These are phyloP conservation scores for Lepidiolamprologus cunningtoni DNA, from an alignment of 2,113 vertebrate species.

Conservation along the genomic window DNA sequence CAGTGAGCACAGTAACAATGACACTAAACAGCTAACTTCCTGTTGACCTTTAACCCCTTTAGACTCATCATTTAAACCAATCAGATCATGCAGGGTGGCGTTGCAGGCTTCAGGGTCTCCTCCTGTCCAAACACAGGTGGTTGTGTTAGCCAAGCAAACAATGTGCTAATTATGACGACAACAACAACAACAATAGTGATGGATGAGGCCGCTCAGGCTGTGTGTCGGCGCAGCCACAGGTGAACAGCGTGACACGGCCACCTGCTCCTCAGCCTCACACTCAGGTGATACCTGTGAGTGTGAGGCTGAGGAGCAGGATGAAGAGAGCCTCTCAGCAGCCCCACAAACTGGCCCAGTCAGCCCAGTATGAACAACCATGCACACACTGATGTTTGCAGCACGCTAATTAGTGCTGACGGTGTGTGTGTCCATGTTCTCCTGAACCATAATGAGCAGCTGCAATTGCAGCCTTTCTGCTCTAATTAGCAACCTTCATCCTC, in stretches of 20 bases:
- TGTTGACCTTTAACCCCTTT: not conserved
- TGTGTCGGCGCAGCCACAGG: not conserved
- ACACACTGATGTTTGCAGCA: not conserved
- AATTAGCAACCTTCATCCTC: not conserved
- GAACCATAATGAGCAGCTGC: not conserved
- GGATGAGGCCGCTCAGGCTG: not conserved
- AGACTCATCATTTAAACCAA: not conserved
- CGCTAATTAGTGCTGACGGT: not conserved
- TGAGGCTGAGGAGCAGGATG: not conserved
- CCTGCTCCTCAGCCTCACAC: not conserved
- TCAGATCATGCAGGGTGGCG: not conserved
- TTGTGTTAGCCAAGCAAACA: not conserved
- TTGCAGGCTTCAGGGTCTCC: not conserved
- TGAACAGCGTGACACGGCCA: not conserved
- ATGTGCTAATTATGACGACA: not conserved
- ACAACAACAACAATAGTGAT: not conserved
- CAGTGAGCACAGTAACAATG: not conserved
- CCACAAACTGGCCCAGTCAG: not conserved
- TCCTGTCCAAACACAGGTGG: not conserved
- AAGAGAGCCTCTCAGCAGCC: not conserved
- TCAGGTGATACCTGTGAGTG: not conserved
- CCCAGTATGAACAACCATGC: not conserved
- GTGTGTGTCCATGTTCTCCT: not conserved
- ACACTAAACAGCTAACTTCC: not conserved
- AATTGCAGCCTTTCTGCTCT: not conserved